Base-by-base conservation (phyloP, 1,140 invertebrate genomes). In the Drosophila azteca region DNA sequence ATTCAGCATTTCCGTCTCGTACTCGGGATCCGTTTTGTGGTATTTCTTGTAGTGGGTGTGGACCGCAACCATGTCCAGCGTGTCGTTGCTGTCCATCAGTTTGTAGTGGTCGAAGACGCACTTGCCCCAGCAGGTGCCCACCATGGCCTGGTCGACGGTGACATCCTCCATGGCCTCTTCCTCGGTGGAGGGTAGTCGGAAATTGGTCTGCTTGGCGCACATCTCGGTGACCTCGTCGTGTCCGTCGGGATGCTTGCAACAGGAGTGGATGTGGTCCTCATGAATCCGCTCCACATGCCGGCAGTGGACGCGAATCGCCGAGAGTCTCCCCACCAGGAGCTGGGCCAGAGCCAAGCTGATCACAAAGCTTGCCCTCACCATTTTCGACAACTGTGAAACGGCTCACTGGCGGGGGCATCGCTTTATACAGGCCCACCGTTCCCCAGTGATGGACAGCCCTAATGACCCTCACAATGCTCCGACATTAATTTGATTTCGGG, bases 191-290 rank as follows among this genome's bases (percentile, higher is more conserved):
- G 78, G 78, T 17, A 79, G 46, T 5, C 29, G 51, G 4, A 90
- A 90, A 13, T 68, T 78, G 6, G 78, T 82, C 29, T 82, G 26
- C 20, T 77, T 59, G 20, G 82, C 81, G 24, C 85, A 90, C 15
- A 24, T 39, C 44, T 87, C 81, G 1, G 62, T 79, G 3, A 90
- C 49, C 0, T 79, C 87, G 9, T 90, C 73, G 11, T 82, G 87
- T 0, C 85, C 85, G 50, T 90, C 85, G 0, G 85, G 85, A 76
- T 90, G 85, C 26, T 85, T 60, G 52, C 85, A 90, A 53, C 85
- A 90, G 13, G 48, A 54, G 11, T 90, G 81, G 11, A 90, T 90
- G 17, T 87, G 79, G 64, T 90, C 78, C 87, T 90, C 85, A n/a
- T 74, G 81, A 0, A 90, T 70, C 0, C 72, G 55, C 11, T 82